phyloP scores from a whole-genome alignment of 2,797 vertebrate species.

The Bovichtus diacanthus region DNA sequence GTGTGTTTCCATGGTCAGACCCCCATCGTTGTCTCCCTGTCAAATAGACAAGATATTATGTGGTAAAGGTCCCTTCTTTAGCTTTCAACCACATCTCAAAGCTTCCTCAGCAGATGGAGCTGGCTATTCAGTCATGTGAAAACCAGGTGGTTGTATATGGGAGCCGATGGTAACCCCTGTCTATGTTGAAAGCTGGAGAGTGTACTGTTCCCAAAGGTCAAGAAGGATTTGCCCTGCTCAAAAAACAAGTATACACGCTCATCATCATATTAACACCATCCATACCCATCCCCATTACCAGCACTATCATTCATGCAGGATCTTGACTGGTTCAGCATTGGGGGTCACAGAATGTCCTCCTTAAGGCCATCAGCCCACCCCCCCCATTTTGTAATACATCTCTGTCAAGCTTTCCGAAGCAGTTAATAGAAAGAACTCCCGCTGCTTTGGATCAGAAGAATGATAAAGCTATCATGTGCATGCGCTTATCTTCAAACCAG shows the following conservation, averaged over 20 bases:
- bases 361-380: not conserved
- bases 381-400: slow-evolving; percentile 1
- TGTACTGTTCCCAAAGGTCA: too few relatives aligned
- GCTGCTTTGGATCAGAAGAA: slow-evolving; percentile 6
- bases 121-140: not conserved
- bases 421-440: not conserved
- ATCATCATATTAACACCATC: not conserved
- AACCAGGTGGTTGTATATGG: not conserved
- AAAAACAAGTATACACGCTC: not conserved
- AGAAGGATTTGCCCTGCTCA: not conserved
- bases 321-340: not conserved
- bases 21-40: slow-evolving; percentile 3
- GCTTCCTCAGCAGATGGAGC: not conserved
- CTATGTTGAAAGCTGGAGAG: not conserved
- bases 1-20: not conserved
- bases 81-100: too few relatives aligned
- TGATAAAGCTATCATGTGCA: not conserved
- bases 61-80: not conserved
- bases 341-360: not conserved
- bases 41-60: not conserved
- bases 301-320: not conserved
- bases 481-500: slow-evolving; percentile 1
- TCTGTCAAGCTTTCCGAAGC: not conserved
- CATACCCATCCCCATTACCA: not conserved
- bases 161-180: too few relatives aligned